A percentile compares a stretch with the other conserved stretches of the same genome.
phyloP scores from a whole-genome alignment of 2,797 vertebrate genomes.

The Neosalanx taihuensis region DNA sequence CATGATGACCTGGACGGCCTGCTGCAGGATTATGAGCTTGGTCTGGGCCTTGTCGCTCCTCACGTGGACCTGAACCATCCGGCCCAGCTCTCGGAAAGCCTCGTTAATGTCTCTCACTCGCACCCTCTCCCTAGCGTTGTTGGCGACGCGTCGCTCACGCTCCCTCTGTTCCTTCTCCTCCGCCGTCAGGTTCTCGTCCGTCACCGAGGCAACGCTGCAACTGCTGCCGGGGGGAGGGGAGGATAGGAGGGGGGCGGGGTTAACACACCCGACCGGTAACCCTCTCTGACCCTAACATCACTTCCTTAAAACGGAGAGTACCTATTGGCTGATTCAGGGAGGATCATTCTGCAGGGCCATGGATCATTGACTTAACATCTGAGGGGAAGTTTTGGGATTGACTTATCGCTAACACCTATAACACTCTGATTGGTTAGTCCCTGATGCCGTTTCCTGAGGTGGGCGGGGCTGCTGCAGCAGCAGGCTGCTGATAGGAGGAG shows the following conservation, averaged over 20 bases:
- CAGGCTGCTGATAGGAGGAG: conserved; percentile 14
- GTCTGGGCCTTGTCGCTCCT: conserved; percentile 99
- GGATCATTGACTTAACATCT: neutral
- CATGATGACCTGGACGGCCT: conserved; percentile 99
- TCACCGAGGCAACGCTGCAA: conserved; percentile 67
- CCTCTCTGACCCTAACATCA: conserved; percentile 31
- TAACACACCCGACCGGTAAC: conserved; percentile 68
- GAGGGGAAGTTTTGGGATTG: neutral
- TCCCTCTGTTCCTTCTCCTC: conserved; percentile 99
- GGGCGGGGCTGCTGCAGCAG: neutral
- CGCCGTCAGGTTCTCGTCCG: conserved; percentile 91
- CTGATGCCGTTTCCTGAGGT: neutral
- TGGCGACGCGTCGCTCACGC: conserved; percentile 94
- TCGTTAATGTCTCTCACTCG: conserved; percentile 99
- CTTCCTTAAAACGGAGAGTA: neutral
- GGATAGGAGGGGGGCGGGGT: conserved; percentile 55
- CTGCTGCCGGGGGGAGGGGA: conserved; percentile 61
- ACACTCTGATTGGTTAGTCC: conserved; percentile 1
- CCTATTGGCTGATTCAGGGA: neutral
- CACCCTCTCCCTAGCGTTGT: conserved; percentile 96
- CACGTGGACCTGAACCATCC: conserved; percentile 98
- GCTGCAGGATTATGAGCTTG: conserved; percentile 98
- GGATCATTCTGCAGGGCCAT: neutral
- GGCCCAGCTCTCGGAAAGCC: conserved; percentile 99
- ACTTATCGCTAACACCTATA: neutral